Conservation (phyloP, 1,140 invertebrate genomes). For the Lamellibrachia luymesi region DNA sequence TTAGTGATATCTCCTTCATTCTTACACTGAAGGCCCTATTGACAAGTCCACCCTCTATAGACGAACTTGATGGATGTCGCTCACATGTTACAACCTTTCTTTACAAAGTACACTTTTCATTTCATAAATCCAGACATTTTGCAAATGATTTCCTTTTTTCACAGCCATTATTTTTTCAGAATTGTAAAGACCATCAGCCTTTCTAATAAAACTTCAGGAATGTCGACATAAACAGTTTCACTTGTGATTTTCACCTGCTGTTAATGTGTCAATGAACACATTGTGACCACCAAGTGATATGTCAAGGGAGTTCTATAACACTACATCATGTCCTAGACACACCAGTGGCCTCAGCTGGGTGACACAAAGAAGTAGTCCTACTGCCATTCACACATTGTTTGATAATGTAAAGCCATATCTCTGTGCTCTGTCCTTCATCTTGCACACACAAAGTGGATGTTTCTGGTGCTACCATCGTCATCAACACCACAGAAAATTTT, state of each 20-base stretch:
- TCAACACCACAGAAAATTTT: not conserved
- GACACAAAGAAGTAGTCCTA: not conserved
- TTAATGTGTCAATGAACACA: not conserved
- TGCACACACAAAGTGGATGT: conserved; percentile 4
- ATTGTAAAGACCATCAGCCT: not conserved
- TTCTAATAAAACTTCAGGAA: not conserved
- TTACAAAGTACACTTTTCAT: not conserved
- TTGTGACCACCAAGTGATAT: not conserved
- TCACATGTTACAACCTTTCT: not conserved
- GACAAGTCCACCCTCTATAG: no score
- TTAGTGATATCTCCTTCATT: not conserved
- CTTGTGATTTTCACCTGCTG: not conserved
- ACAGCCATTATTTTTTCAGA: not conserved
- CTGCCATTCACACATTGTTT: not conserved
- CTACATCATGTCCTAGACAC: not conserved
- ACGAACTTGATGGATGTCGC: not conserved
- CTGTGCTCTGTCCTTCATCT: not conserved
- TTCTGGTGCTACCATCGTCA: not conserved
- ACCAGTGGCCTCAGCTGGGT: not conserved
- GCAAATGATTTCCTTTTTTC: not conserved
- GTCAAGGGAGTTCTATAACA: not conserved
- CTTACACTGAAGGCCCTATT: not conserved
- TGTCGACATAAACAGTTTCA: not conserved
- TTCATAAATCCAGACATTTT: not conserved
- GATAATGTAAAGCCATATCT: not conserved